Evolutionary conservation across 2,888 invertebrate genomes (phyloP).

Genomic region (Trichogramma evanescens): DNA sequence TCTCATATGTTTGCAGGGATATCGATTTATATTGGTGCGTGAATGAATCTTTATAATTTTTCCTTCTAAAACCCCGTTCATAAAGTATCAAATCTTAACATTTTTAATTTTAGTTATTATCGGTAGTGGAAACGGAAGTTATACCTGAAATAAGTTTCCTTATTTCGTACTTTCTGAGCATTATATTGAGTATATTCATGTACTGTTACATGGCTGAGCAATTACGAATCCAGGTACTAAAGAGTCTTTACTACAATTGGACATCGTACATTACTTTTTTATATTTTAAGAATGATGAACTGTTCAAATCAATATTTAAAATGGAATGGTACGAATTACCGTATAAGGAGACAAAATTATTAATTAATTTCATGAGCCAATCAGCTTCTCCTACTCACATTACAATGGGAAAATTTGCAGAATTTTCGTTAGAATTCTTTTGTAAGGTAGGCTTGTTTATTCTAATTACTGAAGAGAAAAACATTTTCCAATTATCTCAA

Average conservation of each 20-base stretch:
- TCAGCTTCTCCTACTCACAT: constrained; percentile 26
- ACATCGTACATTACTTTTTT: too few species aligned
- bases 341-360: constrained; percentile 19
- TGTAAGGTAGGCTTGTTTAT: constrained; percentile 21
- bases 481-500: too few species aligned
- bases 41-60: too few species aligned
- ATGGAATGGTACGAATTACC: constrained; percentile 28
- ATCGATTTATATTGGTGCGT: too few species aligned
- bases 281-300: too few species aligned
- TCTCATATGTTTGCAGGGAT: too few species aligned
- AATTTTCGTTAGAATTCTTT: constrained; percentile 30
- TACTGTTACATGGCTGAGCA: constrained; percentile 22
- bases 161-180: background rate
- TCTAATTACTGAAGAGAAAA: too few species aligned
- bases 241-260: too few species aligned
- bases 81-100: too few species aligned
- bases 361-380: constrained; percentile 26
- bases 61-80: too few species aligned
- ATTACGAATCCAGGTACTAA: background rate
- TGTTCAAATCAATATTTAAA: constrained; percentile 17
- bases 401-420: constrained; percentile 32
- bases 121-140: background rate
- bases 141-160: background rate
- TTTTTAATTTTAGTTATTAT: background rate
- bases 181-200: background rate